Base-by-base conservation (phyloP, 2,888 invertebrate genomes). In the Melikaiella ostensackeni region DNA sequence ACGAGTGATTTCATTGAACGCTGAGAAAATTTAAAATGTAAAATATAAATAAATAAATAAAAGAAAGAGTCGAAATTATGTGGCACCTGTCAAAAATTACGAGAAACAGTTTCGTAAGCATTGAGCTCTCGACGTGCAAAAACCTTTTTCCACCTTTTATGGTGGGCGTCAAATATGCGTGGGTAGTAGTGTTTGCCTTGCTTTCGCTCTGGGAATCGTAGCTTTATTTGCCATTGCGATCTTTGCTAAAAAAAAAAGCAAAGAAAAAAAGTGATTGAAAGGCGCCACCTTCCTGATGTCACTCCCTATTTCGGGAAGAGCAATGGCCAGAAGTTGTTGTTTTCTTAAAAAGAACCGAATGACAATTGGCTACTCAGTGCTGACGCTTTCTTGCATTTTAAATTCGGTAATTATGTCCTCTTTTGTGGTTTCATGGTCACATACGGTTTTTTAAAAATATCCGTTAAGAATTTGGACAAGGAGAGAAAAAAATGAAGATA, bases 271-370 rank as follows among this genome's bases (percentile, higher is more conserved):
- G 57, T 77, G 78, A 78, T 76, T 75, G 64, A 70, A 70, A 83
- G 81, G 82, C 82, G 83, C 81, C 83, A 83, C 81, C 79, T 75
- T 55, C 70, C 77, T 83, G 84, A 83, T 80, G 84, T 84, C 82
- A 84, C 75, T 63, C 59, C 74, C 79, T 83, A 82, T 81, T 84
- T 81, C 62, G 64, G 75, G 75, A 55, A 70, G 70, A 70, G 50
- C 70, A 70, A 50, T 70, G 70, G 70, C 70, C 70, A 5, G n/a
- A 70, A 70, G n/a, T 70, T 50, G 11, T 70, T 70, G 19, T 70
- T 38, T 64, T 64, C n/a, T 30, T 30, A 3, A 30, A 33, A 42
- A n/a, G n/a, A 50, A 33, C 46, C 70, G 27, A 70, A 70, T 70
- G 70, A 70, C 70, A 70, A 50, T 70, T 70, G 30, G n/a, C 11